Percentiles rank a stretch among this genome's conserved stretches.
Conservation (phyloP, 2,113 vertebrate genomes). For the Muntiacus muntjak region DNA sequence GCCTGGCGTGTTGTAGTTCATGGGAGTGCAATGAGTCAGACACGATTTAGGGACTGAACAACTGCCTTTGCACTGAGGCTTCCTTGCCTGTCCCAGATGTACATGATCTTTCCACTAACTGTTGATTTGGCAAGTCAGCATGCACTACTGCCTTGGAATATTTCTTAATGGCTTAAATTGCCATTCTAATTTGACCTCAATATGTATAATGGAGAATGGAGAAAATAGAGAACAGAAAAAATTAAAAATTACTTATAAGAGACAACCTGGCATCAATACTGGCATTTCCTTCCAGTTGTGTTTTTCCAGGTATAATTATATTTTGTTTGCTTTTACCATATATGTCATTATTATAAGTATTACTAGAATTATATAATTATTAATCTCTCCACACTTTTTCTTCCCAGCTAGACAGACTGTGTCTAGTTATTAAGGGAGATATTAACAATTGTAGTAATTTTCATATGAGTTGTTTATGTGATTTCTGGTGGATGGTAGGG, state of each 20-base stretch:
- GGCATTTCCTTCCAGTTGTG: background rate
- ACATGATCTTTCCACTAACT: background rate
- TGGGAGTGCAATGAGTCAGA: background rate
- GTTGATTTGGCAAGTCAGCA: background rate
- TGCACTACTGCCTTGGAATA: background rate
- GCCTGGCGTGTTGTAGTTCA: background rate
- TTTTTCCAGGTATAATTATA: background rate
- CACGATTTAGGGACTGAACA: background rate
- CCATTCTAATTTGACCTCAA: background rate
- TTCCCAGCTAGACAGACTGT: background rate
- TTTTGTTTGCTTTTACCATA: background rate
- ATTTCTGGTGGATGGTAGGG: background rate
- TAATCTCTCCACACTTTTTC: background rate
- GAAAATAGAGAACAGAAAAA: background rate
- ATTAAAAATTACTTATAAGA: background rate
- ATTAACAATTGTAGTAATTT: background rate
- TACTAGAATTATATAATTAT: background rate
- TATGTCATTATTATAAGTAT: background rate
- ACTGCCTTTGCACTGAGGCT: background rate
- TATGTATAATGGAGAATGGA: background rate
- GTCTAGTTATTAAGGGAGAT: background rate
- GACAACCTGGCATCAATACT: background rate
- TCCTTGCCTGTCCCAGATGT: background rate
- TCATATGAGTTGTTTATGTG: background rate
- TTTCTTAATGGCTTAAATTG: background rate